Base-by-base conservation (phyloP, 2,888 invertebrate species). In the Odontomyia ornata region DNA sequence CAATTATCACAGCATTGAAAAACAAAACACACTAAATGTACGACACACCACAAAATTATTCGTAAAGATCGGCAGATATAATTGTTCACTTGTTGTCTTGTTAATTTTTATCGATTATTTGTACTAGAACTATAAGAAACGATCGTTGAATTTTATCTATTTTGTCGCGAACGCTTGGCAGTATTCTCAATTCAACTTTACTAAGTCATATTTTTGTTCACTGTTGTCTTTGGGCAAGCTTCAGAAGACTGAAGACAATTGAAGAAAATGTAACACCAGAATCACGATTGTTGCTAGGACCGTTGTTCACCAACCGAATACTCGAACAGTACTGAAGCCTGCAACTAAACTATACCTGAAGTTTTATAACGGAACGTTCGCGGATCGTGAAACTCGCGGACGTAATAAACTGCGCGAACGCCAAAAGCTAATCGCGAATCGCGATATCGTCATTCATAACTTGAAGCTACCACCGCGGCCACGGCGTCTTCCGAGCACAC, bases 351-450 rank as follows among this genome's bases (percentile, higher is more conserved):
- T 23, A 73, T 73, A 73, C 73, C 73, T 73, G 73, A 73, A 73
- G 73, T 73, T 73, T 57, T 73, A 73, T 57, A 73, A 73, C 69
- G 69, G 69, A 69, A 69, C 30, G 69, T 69, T 69, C 69, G 69
- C 69, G 69, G 69, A 69, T 69, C 69, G 47, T 36, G 36, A 36
- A 18, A 60, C 60, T 21, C 30, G 47, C 15, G 46, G 69, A 46
- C 21, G 27, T 25, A 64, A 64, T 64, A 23, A 64, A 27, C 67
- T 21, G 69, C 43, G 67, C 67, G 46, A n/a, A 69, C 27, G 36
- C 5, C 36, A 36, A 36, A 69, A 23, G 30, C 64, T 15, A 13
- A 64, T 64, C 30, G 30, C 60, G 23, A 52, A n/a, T 15, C 52
- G 52, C 52, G 52, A 52, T 52, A 52, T 13, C 18, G 52, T 52